Evolutionary conservation across 2,113 vertebrate species (phyloP), one percentile per base, ranked within the genome.

Genomic region (Eidolon helvum): DNA sequence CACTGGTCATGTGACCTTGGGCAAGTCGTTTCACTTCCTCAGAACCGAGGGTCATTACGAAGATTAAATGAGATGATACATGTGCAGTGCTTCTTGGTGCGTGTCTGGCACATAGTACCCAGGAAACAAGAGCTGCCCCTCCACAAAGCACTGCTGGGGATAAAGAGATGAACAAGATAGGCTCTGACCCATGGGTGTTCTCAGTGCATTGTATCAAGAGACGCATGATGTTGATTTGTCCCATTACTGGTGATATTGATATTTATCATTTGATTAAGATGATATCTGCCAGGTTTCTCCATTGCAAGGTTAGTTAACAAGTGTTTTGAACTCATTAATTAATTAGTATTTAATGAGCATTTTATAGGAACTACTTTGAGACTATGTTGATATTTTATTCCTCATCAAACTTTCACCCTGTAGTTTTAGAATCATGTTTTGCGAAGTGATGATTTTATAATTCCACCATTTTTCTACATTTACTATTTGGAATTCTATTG

Each of bases 201-300:
- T 90, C n/a, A 24, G 53, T 43, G 69, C 24, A 19, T 66, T 6
- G 0, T 19, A 24, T 35, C 71, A 45, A n/a, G 33, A 84, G 84
- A 53, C 66, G n/a, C 45, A 11, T 38, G 55, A 19, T 22, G 68
- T 28, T n/a, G 45, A 40, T 35, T 82, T 83, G 87, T 48, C 48
- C 43, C 12, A 5, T 89, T 66, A n/a, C 61, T 22, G 43, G 74
- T 50, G 83, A 50, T 68, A 28, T 1, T 87, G 69, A 84, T 57
- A 61, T 94, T 92, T 94, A 71, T 94, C 57, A 28, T 50, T 74
- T 82, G 93, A 82, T 95, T 87, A 82, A 90, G 59, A 80, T 82
- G 65, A 28, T 40, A 38, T 63, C 24, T 94, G 72, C 69, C 45
- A 75, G 84, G 7, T 83, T 92, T 94, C 75, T 87, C 30, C 26